Base-by-base conservation (phyloP, 2,888 invertebrate genomes). In the Conus canariensis region DNA sequence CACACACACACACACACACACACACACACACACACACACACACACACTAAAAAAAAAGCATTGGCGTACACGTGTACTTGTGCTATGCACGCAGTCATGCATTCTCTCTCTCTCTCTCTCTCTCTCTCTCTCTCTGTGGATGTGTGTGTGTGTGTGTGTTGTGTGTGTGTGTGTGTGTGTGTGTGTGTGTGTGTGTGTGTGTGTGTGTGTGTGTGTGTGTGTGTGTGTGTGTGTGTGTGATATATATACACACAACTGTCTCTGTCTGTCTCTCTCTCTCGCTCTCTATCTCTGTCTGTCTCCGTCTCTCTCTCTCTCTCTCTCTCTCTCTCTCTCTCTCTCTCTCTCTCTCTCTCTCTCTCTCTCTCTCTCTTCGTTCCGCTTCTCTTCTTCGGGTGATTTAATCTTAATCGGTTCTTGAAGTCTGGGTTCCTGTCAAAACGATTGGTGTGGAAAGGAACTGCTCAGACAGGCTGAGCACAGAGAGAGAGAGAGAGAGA, bases 1-100 rank as follows among this genome's bases (percentile, higher is more conserved):
- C 77, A 77, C 77, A 77, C 77, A 77, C 77, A 77, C 77, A 77
- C 77, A 77, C 77, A 77, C 77, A 77, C 25, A 77, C 77, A 74
- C 77, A 30, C 77, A 30, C 77, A 30, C 77, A 14, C 77, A 77
- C 77, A 77, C 25, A 77, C 25, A 77, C 25, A 77, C 25, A 82
- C 14, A 82, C 14, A 82, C 14, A 82, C 16, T 56, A 8, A 56
- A 56, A 7, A 82, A 7, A 16, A 19, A 19, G 16, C 82, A 56
- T 10, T 9, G 12, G 25, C 25, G 8, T 30, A 30, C 25, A 25
- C 12, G 16, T 30, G 12, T 5, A 30, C 25, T 30, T 12, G 30
- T 30, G 12, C 14, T 82, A 0, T 82, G 45, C 25, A 30, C 45
- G 19, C 25, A 45, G 12, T 4, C 12, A 7, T 82, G 12, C 80